Base-by-base conservation (phyloP, 2,888 invertebrate species). In the Macropis europaea region DNA sequence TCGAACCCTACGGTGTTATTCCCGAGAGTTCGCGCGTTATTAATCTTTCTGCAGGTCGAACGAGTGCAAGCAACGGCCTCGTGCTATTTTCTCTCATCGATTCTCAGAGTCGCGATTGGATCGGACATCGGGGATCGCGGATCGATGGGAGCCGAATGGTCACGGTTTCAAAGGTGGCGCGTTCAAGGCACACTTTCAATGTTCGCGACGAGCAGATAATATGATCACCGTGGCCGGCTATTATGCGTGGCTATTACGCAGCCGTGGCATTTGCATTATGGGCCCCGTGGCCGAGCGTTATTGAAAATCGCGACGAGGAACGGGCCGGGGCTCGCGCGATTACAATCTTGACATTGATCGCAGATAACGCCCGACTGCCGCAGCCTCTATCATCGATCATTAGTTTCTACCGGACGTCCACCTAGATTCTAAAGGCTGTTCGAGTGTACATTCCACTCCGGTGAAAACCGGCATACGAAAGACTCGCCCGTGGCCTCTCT, bases 331-430 rank as follows among this genome's bases (percentile, higher is more conserved):
- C 11, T 40, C 56, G 50, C 24, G 26, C 45, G 81, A 81, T 81
- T 67, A 63, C 60, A 59, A 81, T 81, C 81, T 81, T 76, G 81
- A 81, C 81, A 78, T 78, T 74, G 81, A 81, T 81, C 78, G 50
- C 24, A 81, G 81, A 81, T 81, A 81, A 74, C 61, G 45, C 48
- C 17, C 64, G 26, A 30, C 70, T 15, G 42, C 24, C 26, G 6
- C 47, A 48, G 56, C 68, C 78, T 63, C 81, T 76, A 76, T 81
- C 78, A 81, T 81, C 81, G 76, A 81, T 81, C 81, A 81, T 78
- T 77, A 73, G 67, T 70, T 48, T 74, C 68, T 67, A 34, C 59
- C 34, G 67, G 52, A 74, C 67, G 73, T 75, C 71, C 68, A 66
- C 62, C 60, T 69, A 71, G 73, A 76, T 76, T 57, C 73, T 48